phyloP scores from a whole-genome alignment of 2,113 vertebrate species.

The Hyaena hyaena region DNA sequence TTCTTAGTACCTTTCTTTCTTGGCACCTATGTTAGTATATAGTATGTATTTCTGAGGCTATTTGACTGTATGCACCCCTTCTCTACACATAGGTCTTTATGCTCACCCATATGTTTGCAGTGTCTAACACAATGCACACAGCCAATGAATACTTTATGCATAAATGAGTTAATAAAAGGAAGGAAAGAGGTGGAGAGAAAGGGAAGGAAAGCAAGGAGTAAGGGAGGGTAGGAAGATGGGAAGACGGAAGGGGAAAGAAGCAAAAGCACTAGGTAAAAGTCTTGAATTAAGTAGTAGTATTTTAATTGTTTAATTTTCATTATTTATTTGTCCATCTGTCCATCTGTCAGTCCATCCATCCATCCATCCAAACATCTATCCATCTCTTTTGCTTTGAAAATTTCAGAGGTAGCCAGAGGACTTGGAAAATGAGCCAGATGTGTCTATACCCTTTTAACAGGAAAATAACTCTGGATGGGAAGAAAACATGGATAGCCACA shows the following conservation, averaged over 20 bases:
- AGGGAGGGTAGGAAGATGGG: neutral
- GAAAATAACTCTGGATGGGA: neutral
- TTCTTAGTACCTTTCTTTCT: neutral
- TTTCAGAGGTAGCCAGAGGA: neutral
- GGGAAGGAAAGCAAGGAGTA: neutral
- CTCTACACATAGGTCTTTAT: neutral
- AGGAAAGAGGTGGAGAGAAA: neutral
- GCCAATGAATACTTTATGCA: neutral
- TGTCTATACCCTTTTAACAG: neutral
- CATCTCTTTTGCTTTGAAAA: constrained; percentile 4
- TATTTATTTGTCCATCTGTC: neutral
- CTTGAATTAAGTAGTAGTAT: neutral
- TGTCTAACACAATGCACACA: neutral
- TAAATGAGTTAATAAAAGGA: neutral
- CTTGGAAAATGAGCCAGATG: neutral
- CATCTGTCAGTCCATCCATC: neutral
- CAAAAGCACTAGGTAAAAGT: neutral
- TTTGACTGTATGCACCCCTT: neutral
- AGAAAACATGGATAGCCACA: neutral
- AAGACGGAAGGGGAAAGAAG: neutral
- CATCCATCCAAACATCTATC: neutral
- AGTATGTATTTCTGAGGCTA: neutral
- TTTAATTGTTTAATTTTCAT: neutral
- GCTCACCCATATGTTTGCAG: neutral
- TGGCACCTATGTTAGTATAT: neutral